Evolutionary conservation across 2,113 vertebrate genomes (phyloP).

Genomic region (Cacatua alba): DNA sequence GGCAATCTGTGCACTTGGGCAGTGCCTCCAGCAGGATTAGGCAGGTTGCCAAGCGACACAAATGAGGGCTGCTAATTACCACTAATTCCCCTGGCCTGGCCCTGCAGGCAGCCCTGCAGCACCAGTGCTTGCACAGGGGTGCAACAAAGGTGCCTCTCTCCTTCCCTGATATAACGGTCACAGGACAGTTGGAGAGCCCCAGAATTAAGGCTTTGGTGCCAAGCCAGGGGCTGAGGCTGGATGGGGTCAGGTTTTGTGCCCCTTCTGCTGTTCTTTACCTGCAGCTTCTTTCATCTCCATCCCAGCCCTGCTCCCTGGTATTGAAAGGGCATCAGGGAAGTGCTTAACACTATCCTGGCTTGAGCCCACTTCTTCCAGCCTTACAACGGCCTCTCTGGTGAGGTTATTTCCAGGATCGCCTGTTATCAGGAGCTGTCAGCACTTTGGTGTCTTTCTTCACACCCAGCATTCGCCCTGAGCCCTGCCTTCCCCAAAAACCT

Average conservation of each 20-base stretch:
- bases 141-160: neutral
- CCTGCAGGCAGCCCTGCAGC: neutral
- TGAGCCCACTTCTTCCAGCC: neutral
- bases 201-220: neutral
- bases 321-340: neutral
- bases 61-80: conserved; percentile 30
- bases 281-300: neutral
- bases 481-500: neutral
- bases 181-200: neutral
- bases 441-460: neutral
- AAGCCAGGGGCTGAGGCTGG: neutral
- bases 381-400: neutral
- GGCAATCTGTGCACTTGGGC: conserved; percentile 29
- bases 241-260: neutral
- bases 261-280: neutral
- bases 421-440: neutral
- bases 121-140: neutral
- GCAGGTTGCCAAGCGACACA: conserved; percentile 3
- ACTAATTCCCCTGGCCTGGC: neutral
- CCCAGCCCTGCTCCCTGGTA: neutral
- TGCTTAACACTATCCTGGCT: neutral
- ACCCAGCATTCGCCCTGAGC: accelerated
- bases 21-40: neutral
- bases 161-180: neutral
- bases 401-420: neutral